Percentiles rank a stretch among this genome's conserved stretches.
Conservation (phyloP, 1,140 invertebrate species). For the Bactericera cockerelli region DNA sequence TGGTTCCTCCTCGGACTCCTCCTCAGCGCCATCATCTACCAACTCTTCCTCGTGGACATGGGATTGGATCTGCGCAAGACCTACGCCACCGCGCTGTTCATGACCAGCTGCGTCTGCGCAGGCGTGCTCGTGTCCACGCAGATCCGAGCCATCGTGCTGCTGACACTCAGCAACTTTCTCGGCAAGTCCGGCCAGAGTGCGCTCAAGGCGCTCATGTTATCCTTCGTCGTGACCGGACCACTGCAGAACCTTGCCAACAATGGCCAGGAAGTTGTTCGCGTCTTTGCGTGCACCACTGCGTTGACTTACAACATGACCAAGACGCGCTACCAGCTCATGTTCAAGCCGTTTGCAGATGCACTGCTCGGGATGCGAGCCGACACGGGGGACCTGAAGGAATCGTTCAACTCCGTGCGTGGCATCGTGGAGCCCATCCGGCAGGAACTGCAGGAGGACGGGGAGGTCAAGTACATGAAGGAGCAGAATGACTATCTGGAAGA, state of each 20-base stretch:
- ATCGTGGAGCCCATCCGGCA: conserved; percentile 37
- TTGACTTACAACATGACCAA: conserved; percentile 51
- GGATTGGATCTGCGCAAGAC: background rate
- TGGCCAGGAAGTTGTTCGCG: conserved; percentile 48
- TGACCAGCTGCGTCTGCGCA: background rate
- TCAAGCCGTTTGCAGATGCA: conserved; percentile 40
- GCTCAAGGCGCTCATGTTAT: conserved; percentile 41
- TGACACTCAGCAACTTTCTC: conserved; percentile 44
- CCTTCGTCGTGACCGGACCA: conserved; percentile 47
- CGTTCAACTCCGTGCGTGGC: conserved; percentile 37
- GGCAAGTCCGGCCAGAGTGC: conserved; percentile 48
- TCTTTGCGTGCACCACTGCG: conserved; percentile 48
- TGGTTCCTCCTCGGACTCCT: background rate
- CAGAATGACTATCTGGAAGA: conserved; percentile 43
- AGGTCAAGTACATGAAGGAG: conserved; percentile 34
- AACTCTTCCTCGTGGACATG: background rate
- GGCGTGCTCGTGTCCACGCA: conserved; percentile 23
- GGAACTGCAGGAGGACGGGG: conserved; percentile 38
- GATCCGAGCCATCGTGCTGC: conserved; percentile 43
- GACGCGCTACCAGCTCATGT: conserved; percentile 43
- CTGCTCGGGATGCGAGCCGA: conserved; percentile 28
- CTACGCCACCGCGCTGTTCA: background rate
- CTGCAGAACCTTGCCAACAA: conserved; percentile 50
- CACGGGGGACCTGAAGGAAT: conserved; percentile 41
- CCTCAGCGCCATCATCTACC: background rate